These are phyloP conservation scores for Axis porcinus DNA, from an alignment of 2,113 vertebrate genomes.

Conservation along the genomic window DNA sequence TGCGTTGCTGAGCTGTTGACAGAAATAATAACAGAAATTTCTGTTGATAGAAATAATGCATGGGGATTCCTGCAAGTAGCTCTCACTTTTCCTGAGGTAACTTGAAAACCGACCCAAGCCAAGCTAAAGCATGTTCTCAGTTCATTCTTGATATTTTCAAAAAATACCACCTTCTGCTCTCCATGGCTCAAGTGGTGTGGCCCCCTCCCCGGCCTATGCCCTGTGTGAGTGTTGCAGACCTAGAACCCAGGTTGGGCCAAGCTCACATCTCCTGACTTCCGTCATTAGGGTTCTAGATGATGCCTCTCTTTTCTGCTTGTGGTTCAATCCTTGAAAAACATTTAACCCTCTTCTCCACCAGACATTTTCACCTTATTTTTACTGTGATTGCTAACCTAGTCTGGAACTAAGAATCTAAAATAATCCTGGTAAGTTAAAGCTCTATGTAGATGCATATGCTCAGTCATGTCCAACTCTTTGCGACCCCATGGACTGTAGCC, in stretches of 20 bases:
- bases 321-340: background rate
- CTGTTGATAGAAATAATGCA: background rate
- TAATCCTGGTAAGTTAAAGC: background rate
- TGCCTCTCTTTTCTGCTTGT: background rate
- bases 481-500: background rate
- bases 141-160: background rate
- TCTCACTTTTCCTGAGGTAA: background rate
- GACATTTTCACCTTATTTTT: background rate
- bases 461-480: background rate
- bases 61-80: background rate
- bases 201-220: fast-evolving
- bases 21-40: background rate
- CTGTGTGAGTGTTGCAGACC: background rate
- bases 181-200: fast-evolving
- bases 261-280: background rate
- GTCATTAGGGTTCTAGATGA: background rate
- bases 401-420: background rate
- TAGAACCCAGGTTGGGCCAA: background rate
- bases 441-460: background rate
- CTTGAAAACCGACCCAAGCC: background rate
- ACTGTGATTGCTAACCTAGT: background rate
- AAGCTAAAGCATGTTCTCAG: background rate
- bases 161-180: background rate
- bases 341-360: background rate
- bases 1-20: background rate